phyloP scores from a whole-genome alignment of 2,113 vertebrate genomes.

The Coracopsis vasa region DNA sequence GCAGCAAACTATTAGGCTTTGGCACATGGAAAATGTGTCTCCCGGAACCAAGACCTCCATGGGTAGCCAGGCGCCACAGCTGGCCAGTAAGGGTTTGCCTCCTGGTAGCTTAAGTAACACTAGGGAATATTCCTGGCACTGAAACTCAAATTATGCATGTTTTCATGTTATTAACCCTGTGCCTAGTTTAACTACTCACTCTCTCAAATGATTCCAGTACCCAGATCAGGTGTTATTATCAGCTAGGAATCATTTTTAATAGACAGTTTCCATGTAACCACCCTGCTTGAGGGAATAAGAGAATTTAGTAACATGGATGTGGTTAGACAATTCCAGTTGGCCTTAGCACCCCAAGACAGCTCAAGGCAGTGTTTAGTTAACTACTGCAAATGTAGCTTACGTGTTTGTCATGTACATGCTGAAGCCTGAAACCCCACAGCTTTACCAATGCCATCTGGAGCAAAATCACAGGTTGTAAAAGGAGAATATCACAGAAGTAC shows the following conservation, averaged over 20 bases:
- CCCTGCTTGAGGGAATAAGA: not conserved
- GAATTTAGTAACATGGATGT: not conserved
- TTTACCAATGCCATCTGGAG: not conserved
- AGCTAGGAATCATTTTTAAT: not conserved
- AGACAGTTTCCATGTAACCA: not conserved
- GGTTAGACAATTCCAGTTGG: not conserved
- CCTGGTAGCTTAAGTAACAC: not conserved
- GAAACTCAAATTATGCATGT: not conserved
- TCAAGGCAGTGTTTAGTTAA: not conserved
- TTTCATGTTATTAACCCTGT: not conserved
- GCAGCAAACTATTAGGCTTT: not conserved
- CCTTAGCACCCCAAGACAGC: not conserved
- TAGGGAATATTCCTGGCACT: not conserved
- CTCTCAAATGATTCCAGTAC: not conserved
- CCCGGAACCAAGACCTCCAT: not conserved
- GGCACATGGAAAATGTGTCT: not conserved
- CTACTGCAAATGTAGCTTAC: not conserved
- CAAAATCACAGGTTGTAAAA: not conserved
- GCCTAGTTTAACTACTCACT: not conserved
- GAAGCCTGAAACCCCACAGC: not conserved
- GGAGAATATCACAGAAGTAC: not conserved
- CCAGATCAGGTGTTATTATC: not conserved
- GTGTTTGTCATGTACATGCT: rapidly evolving
- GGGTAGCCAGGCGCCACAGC: not conserved
- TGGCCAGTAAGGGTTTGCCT: not conserved